Conservation (phyloP, 2,113 vertebrate species). For the Forbesichthys papilliferus region DNA sequence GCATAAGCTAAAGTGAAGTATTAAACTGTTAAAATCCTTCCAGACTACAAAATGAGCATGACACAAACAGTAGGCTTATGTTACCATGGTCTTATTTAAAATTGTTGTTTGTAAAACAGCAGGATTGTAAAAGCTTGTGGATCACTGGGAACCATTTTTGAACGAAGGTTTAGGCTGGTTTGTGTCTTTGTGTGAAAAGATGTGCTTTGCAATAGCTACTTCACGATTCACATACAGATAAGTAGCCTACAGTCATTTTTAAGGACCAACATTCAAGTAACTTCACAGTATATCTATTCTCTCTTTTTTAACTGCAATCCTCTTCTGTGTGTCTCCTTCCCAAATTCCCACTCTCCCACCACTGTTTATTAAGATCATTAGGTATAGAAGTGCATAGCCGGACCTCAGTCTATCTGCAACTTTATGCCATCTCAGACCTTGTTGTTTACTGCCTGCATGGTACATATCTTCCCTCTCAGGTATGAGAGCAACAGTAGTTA, state of each 20-base stretch:
- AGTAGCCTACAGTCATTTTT: no score
- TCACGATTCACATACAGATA: no score
- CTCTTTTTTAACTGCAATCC: no score
- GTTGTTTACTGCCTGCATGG: conserved; percentile 73
- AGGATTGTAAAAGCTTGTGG: conserved; percentile 76
- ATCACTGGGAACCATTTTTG: conserved; percentile 76
- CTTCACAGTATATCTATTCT: neutral
- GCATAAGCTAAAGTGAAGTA: no score
- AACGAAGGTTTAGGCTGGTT: conserved; percentile 15
- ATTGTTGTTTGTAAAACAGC: conserved; percentile 77
- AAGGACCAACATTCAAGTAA: neutral
- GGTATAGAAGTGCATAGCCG: conserved; percentile 74
- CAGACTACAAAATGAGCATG: no score
- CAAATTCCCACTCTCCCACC: conserved; percentile 73
- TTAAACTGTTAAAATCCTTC: no score
- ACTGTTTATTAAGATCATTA: conserved; percentile 74
- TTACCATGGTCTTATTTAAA: no score
- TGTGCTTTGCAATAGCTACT: no score
- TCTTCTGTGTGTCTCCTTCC: conserved; percentile 5
- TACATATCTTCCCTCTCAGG: conserved; percentile 80
- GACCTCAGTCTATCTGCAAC: conserved; percentile 74
- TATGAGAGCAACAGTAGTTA: conserved; percentile 39
- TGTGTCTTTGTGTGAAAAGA: no score
- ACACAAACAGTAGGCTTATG: no score
- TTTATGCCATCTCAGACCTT: conserved; percentile 77